A percentile compares a stretch with the other conserved stretches of the same genome.
These are phyloP conservation scores for Panzeria rudis DNA, from an alignment of 2,888 invertebrate genomes.

Conservation along the genomic window DNA sequence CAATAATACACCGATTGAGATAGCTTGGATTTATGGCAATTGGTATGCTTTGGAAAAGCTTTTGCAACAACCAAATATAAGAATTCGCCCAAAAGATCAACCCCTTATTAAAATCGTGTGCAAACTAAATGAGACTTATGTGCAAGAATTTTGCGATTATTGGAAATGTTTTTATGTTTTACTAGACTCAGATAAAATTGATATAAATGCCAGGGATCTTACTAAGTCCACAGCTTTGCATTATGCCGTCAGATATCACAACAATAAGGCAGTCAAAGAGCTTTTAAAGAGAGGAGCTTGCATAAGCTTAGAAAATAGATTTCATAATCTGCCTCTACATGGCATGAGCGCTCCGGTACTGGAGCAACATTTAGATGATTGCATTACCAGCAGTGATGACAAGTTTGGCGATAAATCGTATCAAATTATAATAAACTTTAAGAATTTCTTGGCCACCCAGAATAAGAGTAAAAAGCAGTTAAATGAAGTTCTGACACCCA, in stretches of 20 bases:
- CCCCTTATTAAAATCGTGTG: slow-evolving; percentile 86
- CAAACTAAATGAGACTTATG: slow-evolving; percentile 84
- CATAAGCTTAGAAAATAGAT: slow-evolving; percentile 87
- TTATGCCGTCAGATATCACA: slow-evolving; percentile 89
- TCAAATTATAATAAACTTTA: slow-evolving; percentile 89
- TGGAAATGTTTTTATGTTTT: slow-evolving; percentile 87
- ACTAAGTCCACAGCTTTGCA: slow-evolving; percentile 89
- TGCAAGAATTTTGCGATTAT: slow-evolving; percentile 85
- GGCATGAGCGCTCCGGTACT: slow-evolving; percentile 88
- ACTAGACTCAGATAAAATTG: slow-evolving; percentile 85
- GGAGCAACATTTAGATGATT: slow-evolving; percentile 89
- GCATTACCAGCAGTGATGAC: slow-evolving; percentile 87
- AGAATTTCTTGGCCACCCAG: slow-evolving; percentile 86
- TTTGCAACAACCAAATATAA: slow-evolving; percentile 84
- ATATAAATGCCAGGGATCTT: slow-evolving; percentile 86
- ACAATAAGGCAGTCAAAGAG: slow-evolving; percentile 86
- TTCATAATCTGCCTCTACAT: slow-evolving; percentile 88
- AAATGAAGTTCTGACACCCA: slow-evolving; percentile 89
- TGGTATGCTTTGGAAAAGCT: slow-evolving; percentile 78
- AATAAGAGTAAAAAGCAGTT: slow-evolving; percentile 77
- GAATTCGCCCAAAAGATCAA: slow-evolving; percentile 84
- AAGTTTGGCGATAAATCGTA: slow-evolving; percentile 88
- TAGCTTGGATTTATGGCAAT: slow-evolving; percentile 87
- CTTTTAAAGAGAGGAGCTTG: slow-evolving; percentile 89
- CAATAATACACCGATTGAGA: slow-evolving; percentile 85